phyloP scores from a whole-genome alignment of 2,888 invertebrate genomes.

The Ichneumoninae sp. region DNA sequence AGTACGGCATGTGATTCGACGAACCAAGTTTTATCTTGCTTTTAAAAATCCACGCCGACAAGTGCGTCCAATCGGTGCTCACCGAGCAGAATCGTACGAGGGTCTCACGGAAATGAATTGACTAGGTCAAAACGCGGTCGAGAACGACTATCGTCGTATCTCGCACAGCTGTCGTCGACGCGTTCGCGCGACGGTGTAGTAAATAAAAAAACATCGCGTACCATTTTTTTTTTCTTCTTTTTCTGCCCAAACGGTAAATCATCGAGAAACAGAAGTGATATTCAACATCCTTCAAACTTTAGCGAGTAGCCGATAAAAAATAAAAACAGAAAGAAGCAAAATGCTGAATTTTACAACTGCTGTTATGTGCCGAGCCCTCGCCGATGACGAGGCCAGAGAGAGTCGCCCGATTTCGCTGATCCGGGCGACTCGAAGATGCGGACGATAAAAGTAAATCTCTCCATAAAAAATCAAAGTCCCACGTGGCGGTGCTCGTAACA shows the following conservation, averaged over 20 bases:
- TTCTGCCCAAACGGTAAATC: neutral
- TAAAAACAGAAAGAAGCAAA: neutral
- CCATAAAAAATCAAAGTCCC: constrained; percentile 38
- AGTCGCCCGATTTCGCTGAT: constrained; percentile 34
- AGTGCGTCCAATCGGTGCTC: constrained; percentile 22
- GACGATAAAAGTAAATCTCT: constrained; percentile 42
- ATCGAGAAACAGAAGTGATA: neutral
- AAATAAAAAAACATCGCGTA: too few relatives aligned
- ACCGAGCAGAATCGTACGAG: constrained; percentile 30
- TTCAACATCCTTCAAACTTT: neutral
- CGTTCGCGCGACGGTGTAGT: too few relatives aligned
- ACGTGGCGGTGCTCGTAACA: constrained; percentile 12
- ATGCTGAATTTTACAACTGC: constrained; percentile 20
- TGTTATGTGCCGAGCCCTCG: neutral
- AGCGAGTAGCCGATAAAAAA: neutral
- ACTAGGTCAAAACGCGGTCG: constrained; percentile 54
- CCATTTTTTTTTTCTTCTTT: neutral
- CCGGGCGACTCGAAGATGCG: constrained; percentile 14
- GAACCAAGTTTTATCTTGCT: constrained; percentile 34
- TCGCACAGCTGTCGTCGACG: neutral
- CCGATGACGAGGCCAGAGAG: neutral
- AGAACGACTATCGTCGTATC: constrained; percentile 23
- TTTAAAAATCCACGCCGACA: constrained; percentile 33
- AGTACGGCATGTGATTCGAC: neutral
- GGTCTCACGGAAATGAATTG: constrained; percentile 48